Evolutionary conservation across 64 coral and sea anemone species (phyloP), one percentile per base, ranked within the genome.

Genomic region (Porites australiensis): DNA sequence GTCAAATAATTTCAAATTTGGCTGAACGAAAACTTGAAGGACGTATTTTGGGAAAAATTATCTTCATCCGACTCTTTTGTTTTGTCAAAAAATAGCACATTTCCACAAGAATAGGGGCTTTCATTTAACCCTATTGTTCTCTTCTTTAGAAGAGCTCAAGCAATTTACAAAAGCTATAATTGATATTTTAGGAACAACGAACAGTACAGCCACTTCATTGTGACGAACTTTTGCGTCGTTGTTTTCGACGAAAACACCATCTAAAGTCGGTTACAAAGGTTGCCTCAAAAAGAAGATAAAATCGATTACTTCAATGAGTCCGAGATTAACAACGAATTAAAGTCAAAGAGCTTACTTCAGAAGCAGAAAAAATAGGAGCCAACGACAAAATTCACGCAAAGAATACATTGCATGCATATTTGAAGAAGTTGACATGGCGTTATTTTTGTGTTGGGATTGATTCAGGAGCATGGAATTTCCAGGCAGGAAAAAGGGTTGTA

Each of bases 401-500:
- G 18, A 5, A 9, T 12, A 57, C 5, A 57, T 9, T 12, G 7
- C 7, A 57, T 7, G 54, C 7, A 57, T 57, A 37, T 27, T 22
- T 10, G 43, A 19, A 5, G 55, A 81, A 8, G 11, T 8, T 62
- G 13, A 16, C 13, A 62, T 44, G 3, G 46, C 12, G 10, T 3
- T 2, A 12, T 16, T 18, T 19, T 64, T 76, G 45, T 44, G 2
- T 15, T 7, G 22, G 54, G 13, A 8, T 69, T n/a, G n/a, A 67
- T 22, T 52, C 44, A 68, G 46, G 8, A 18, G 7, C 13, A 84
- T 84, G 81, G 58, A 84, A 84, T 50, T 45, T 68, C 81, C 13
- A 22, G 46, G 64, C 14, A 93, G 52, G 79, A 70, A 79, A 70
- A 86, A 70, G 27, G 91, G 82, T 3, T 93, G 91, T 19, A 75